Percentiles rank a stretch among this genome's conserved stretches.
Evolutionary conservation across 2,113 vertebrate species (phyloP).

Genomic region (Corythaixoides concolor): DNA sequence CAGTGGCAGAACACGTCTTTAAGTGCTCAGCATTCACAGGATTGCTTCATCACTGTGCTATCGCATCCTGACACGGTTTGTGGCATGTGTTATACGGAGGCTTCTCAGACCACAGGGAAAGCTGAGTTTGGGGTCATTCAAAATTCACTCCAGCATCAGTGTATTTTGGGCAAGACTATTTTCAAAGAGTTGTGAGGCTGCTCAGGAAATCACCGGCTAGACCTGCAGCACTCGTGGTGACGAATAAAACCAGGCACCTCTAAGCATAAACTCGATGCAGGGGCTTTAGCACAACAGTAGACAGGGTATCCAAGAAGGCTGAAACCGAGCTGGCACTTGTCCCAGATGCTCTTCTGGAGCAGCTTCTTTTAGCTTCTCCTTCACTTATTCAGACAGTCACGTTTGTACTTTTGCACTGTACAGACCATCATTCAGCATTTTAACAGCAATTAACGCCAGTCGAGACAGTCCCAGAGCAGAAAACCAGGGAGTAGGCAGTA

Average conservation of each 20-base stretch:
- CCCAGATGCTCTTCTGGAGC: not conserved
- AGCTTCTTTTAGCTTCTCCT: not conserved
- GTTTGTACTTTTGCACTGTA: not conserved
- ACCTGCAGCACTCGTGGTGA: not conserved
- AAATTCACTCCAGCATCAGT: not conserved
- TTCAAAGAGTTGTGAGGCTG: not conserved
- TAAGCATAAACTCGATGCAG: not conserved
- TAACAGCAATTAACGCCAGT: not conserved
- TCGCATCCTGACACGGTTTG: fast-evolving
- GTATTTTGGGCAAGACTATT: not conserved
- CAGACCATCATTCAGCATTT: not conserved
- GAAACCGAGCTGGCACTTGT: not conserved
- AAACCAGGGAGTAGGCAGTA: not conserved
- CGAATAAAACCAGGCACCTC: not conserved
- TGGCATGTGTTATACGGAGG: fast-evolving
- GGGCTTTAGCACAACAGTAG: not conserved
- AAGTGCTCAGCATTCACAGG: not conserved
- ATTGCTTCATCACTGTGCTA: not conserved
- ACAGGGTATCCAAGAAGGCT: not conserved
- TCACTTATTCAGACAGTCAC: not conserved
- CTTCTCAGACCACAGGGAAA: not conserved
- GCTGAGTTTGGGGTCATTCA: not conserved
- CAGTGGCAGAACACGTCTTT: not conserved
- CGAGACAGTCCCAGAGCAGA: not conserved
- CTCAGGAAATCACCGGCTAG: not conserved